Evolutionary conservation across 2,888 invertebrate genomes (phyloP).

Genomic region (Quadriops clusia): DNA sequence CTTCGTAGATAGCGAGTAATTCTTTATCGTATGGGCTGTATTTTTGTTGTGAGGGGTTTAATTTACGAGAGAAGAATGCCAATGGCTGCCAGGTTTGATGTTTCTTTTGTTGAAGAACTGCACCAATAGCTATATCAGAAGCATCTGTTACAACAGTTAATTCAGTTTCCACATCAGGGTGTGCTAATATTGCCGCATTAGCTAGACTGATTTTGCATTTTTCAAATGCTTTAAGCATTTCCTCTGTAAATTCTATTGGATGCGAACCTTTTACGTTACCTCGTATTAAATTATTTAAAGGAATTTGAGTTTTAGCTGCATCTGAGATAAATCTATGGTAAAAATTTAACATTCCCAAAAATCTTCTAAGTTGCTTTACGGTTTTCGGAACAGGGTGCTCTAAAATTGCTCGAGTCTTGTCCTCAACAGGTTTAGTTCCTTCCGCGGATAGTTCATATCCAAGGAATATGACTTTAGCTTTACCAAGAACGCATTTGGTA

Average conservation of each 20-base stretch:
- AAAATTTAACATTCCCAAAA: slow-evolving; percentile 29
- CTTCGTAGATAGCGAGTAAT: slow-evolving; percentile 29
- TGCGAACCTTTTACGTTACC: too few relatives aligned
- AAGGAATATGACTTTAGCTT: slow-evolving; percentile 17
- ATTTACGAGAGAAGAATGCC: slow-evolving; percentile 29
- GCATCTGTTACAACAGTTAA: slow-evolving; percentile 28
- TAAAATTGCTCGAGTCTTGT: slow-evolving; percentile 19
- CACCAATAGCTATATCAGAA: slow-evolving; percentile 30
- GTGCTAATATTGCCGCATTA: slow-evolving; percentile 13
- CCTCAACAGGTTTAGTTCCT: too few relatives aligned
- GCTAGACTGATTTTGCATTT: slow-evolving; percentile 11
- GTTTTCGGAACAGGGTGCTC: slow-evolving; percentile 21
- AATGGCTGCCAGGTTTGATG: slow-evolving; percentile 25
- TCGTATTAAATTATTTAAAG: slow-evolving; percentile 24
- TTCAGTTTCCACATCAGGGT: slow-evolving; percentile 16
- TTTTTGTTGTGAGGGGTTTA: slow-evolving; percentile 23
- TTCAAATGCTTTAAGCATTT: slow-evolving; percentile 1
- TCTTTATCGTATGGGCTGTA: slow-evolving; percentile 34
- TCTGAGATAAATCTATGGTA: slow-evolving; percentile 28
- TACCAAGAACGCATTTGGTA: slow-evolving; percentile 23
- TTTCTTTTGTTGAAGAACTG: slow-evolving; percentile 27
- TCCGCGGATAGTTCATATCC: too few relatives aligned
- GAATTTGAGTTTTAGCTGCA: slow-evolving; percentile 26
- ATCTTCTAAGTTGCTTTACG: slow-evolving; percentile 22
- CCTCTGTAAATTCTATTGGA: too few relatives aligned